These are phyloP conservation scores for Cartodere bifasciata DNA, from an alignment of 2,888 invertebrate species.

Conservation along the genomic window DNA sequence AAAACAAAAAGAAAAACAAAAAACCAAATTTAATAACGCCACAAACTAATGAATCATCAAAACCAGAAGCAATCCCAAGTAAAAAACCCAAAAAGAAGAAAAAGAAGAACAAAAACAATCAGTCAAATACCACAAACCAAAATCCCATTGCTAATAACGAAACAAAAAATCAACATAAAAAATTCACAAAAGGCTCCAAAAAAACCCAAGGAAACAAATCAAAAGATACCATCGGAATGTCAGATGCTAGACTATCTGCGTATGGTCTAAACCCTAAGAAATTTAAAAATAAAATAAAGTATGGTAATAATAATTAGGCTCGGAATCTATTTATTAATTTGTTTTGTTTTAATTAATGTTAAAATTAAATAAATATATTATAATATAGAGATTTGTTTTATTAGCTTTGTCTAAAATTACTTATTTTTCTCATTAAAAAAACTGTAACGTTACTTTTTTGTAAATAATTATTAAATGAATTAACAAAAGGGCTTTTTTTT, in stretches of 20 bases:
- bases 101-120: constrained; percentile 9
- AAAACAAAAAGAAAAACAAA: constrained; percentile 13
- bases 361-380: no score
- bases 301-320: no score
- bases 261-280: constrained; percentile 89
- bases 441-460: no score
- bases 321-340: no score
- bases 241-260: constrained; percentile 74
- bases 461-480: no score
- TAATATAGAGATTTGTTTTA: no score
- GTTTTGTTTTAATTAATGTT: no score
- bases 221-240: constrained; percentile 35
- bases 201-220: no score
- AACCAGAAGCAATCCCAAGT: constrained; percentile 17
- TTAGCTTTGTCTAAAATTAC: no score
- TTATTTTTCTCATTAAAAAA: no score
- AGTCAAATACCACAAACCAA: constrained; percentile 13
- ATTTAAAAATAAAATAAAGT: constrained; percentile 65
- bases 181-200: constrained; percentile 9
- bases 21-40: constrained; percentile 8
- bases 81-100: constrained; percentile 18
- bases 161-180: constrained; percentile 22
- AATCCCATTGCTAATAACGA: constrained; percentile 20
- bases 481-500: no score
- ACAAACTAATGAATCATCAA: constrained; percentile 5